A percentile compares a stretch with the other conserved stretches of the same genome.
phyloP scores from a whole-genome alignment of 2,797 vertebrate species.

The Microcaecilia unicolor region DNA sequence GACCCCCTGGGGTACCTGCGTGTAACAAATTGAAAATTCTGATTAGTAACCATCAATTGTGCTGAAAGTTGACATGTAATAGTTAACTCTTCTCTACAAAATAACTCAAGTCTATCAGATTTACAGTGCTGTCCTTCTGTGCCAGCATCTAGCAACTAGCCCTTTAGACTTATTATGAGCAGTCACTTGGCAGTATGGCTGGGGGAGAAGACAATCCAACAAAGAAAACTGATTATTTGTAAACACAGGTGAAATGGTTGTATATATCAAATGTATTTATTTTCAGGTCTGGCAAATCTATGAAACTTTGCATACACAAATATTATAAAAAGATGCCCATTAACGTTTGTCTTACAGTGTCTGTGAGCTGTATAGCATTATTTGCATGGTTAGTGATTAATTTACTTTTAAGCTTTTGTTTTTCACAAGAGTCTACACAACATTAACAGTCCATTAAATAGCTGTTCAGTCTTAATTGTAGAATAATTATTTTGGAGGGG shows the following conservation, averaged over 20 bases:
- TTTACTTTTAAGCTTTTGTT: slow-evolving; percentile 14
- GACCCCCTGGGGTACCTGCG: slow-evolving; percentile 34
- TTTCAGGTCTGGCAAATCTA: slow-evolving; percentile 6
- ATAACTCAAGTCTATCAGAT: slow-evolving; percentile 56
- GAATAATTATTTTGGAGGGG: too few species aligned
- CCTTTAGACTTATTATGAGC: slow-evolving; percentile 23
- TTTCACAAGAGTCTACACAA: too few species aligned
- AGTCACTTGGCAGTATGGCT: slow-evolving; percentile 10
- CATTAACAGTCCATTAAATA: too few species aligned
- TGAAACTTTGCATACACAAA: not conserved
- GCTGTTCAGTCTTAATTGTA: too few species aligned
- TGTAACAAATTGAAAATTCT: slow-evolving; percentile 61
- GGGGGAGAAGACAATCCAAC: not conserved
- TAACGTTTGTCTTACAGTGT: slow-evolving; percentile 14
- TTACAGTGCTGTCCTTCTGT: slow-evolving; percentile 37
- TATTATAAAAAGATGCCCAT: not conserved
- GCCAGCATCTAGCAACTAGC: slow-evolving; percentile 46
- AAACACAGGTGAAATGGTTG: not conserved
- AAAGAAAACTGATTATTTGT: slow-evolving; percentile 9
- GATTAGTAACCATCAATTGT: slow-evolving; percentile 58
- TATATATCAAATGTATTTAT: slow-evolving; percentile 18
- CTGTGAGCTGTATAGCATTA: too few species aligned
- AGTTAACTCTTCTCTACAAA: slow-evolving; percentile 62
- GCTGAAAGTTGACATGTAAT: slow-evolving; percentile 57
- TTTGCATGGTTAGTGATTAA: not conserved